Evolutionary conservation across 2,888 invertebrate genomes (phyloP), one percentile per base, ranked within the genome.

Genomic region (Drosophila algonquin): DNA sequence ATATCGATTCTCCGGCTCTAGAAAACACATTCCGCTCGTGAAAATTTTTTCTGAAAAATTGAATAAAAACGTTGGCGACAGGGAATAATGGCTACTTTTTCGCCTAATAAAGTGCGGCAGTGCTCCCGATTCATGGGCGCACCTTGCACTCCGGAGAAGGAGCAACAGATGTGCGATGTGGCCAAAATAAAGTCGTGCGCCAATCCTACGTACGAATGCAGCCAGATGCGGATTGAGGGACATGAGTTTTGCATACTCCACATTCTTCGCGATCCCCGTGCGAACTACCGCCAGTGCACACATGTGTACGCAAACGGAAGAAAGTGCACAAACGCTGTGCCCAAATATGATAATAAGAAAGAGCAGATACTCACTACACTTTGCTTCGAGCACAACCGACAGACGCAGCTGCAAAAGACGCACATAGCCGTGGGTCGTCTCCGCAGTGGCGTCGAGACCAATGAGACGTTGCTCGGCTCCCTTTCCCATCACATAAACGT

Each of bases 231-330:
- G 51, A 90, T 97, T 0, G 94, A 96, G 9, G 96, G 95, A 0
- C 95, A 95, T 74, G 94, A 94, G 70, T 97, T 95, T 91, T 98
- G 98, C 90, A 93, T 94, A 5, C 94, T 95, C 4, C 98, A 98
- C 86, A 97, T 98, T 74, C 92, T 98, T 56, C 94, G 95, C 80
- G 98, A 98, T 91, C 94, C 95, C 7, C 94, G 93, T 12, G 97
- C 98, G 0, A 97, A 98, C 0, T 99, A 95, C 91, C 95, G 95
- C 73, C 96, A 96, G 78, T 99, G 98, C 90, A 93, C 94, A 0
- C 96, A 94, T 90, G 93, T 95, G 75, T 94, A 94, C 91, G 81
- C 94, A 32, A 94, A 94, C 58, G 96, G 95, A 73, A 95, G 95
- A 76, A 93, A 96, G 72, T 98, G 98, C 90, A 92, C 94, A n/a